phyloP scores from a whole-genome alignment of 2,113 vertebrate species.

The Cebidichthys violaceus region DNA sequence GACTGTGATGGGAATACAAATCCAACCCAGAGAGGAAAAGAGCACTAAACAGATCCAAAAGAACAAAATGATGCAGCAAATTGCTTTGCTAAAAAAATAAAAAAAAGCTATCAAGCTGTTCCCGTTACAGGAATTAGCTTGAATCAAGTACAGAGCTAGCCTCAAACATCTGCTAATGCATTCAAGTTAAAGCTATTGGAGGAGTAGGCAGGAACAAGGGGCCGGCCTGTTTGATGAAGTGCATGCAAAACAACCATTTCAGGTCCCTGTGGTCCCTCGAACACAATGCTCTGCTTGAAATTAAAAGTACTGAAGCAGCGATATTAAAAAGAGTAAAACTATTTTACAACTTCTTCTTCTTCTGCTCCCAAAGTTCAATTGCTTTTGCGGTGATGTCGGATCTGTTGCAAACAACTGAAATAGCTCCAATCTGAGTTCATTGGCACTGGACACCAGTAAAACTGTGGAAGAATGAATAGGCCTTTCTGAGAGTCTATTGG shows the following conservation, averaged over 20 bases:
- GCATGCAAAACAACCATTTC: conserved; percentile 54
- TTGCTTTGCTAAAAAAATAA: conserved; percentile 30
- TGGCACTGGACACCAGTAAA: conserved; percentile 48
- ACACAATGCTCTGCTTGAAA: conserved; percentile 33
- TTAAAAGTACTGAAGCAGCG: conserved; percentile 22
- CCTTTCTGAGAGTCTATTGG: conserved; percentile 53
- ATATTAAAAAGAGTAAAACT: conserved; percentile 14
- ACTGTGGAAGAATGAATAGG: conserved; percentile 44
- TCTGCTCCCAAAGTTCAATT: background rate
- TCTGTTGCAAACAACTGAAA: conserved; percentile 45
- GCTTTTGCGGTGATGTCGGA: conserved; percentile 16
- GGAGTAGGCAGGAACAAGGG: conserved; percentile 25
- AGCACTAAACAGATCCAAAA: conserved; percentile 34
- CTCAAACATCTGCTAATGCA: conserved; percentile 70
- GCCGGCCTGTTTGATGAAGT: conserved; percentile 52
- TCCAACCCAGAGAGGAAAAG: conserved; percentile 21
- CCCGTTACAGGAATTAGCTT: conserved; percentile 42
- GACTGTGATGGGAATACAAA: conserved; percentile 46
- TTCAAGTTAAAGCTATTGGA: conserved; percentile 49
- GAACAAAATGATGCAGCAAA: conserved; percentile 61
- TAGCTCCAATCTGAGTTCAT: conserved; percentile 31
- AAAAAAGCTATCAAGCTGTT: conserved; percentile 42
- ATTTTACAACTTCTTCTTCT: conserved; percentile 14
- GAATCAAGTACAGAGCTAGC: conserved; percentile 49
- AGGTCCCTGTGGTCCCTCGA: conserved; percentile 28